phyloP scores from a whole-genome alignment of 2,888 invertebrate species.

The Abrostola triplasia region DNA sequence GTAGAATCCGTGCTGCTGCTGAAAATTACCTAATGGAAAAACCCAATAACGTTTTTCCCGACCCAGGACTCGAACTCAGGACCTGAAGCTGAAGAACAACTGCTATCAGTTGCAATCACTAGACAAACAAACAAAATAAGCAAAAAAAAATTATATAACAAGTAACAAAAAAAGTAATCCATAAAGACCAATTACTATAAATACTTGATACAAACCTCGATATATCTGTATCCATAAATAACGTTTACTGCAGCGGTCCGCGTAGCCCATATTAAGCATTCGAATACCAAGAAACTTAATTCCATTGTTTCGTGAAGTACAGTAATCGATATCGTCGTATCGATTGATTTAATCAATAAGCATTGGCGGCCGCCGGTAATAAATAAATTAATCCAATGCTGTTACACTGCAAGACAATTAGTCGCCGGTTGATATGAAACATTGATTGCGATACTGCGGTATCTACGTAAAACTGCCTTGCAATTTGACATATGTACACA shows the following conservation, averaged over 20 bases:
- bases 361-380: slow-evolving; percentile 13
- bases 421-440: slow-evolving; percentile 7
- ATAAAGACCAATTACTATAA: too few species aligned
- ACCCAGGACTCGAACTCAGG: too few species aligned
- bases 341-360: slow-evolving; percentile 34
- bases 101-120: too few species aligned
- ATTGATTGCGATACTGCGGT: slow-evolving; percentile 2
- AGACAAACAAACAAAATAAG: too few species aligned
- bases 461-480: not conserved
- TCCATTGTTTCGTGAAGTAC: slow-evolving; percentile 32
- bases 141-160: too few species aligned
- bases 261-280: not conserved
- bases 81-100: too few species aligned
- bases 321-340: slow-evolving; percentile 34
- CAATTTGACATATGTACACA: not conserved
- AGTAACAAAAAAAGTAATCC: too few species aligned
- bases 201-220: too few species aligned
- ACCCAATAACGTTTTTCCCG: too few species aligned
- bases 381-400: slow-evolving; percentile 25
- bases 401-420: slow-evolving; percentile 35
- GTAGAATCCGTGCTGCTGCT: too few species aligned
- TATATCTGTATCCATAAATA: not conserved
- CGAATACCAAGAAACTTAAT: slow-evolving; percentile 19
- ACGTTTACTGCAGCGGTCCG: slow-evolving; percentile 1
- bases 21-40: too few species aligned